These are phyloP conservation scores for Mercenaria mercenaria DNA, from an alignment of 1,140 invertebrate genomes.

Conservation along the genomic window DNA sequence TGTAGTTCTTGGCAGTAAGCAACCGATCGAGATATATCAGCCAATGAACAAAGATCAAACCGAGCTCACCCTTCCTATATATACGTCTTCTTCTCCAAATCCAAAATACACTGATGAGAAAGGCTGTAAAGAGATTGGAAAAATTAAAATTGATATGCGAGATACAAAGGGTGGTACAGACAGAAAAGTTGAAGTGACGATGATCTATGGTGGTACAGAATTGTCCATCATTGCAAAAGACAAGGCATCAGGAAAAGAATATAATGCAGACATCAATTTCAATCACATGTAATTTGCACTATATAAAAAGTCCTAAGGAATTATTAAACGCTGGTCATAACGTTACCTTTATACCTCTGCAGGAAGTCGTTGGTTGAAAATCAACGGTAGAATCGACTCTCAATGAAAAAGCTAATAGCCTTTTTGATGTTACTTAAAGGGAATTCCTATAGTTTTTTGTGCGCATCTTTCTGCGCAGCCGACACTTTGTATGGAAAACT, in stretches of 20 bases:
- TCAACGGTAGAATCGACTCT: no score
- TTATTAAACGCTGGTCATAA: no score
- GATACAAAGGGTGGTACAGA: not conserved
- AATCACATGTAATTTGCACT: not conserved
- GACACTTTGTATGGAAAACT: no score
- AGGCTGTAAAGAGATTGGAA: conserved; percentile 4
- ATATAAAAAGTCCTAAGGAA: no score
- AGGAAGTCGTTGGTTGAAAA: no score
- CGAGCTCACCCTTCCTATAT: not conserved
- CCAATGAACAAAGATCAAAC: conserved; percentile 40
- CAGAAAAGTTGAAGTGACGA: conserved; percentile 18
- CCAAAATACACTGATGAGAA: conserved; percentile 7
- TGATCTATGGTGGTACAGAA: no score
- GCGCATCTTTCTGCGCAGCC: no score
- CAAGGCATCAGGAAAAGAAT: conserved; percentile 13
- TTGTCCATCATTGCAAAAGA: conserved; percentile 12
- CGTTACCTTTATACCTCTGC: no score
- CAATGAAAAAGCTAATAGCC: no score
- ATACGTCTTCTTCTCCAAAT: not conserved
- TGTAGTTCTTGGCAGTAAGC: not conserved
- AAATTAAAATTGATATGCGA: conserved; percentile 17
- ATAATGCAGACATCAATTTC: conserved; percentile 28
- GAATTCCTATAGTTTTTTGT: no score
- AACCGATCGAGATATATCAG: not conserved
- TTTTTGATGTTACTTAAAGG: no score